Base-by-base conservation (phyloP, 2,888 invertebrate genomes). In the Synergus gifuensis region DNA sequence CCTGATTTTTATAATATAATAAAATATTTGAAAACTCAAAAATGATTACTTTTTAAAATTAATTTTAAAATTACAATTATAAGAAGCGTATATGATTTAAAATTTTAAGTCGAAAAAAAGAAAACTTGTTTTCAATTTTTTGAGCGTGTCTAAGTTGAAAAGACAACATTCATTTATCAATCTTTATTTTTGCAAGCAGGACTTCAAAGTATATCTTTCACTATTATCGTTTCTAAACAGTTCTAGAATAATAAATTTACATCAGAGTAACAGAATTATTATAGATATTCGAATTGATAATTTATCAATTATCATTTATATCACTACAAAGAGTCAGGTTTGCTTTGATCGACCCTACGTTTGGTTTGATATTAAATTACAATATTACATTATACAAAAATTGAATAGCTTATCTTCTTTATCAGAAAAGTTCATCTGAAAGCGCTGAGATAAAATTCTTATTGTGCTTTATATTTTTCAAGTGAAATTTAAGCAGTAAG, bases 401-500 rank as follows among this genome's bases (percentile, higher is more conserved):
- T 69, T 28, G 28, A 67, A n/a, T 54, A 54, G n/a, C 54, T 42
- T 69, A 16, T 49, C 8, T 28, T 16, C 22, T 54, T 22, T 28
- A 60, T 14, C 28, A 36, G 22, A 76, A n/a, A 49, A 49, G 4
- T 14, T 4, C 8, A 49, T 40, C 54, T 54, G 11, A 49, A 54
- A 14, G 14, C n/a, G 12, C 36, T 40, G n/a, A 28, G 9, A 46
- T 49, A 28, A 46, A 46, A 54, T 54, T 8, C 54, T 8, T 9
- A 54, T 14, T 8, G 60, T 22, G 28, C 11, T 18, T n/a, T 4
- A 11, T 60, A 22, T 36, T 54, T 28, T 28, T 76, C 44, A n/a
- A n/a, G 8, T 16, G 14, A 77, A 60, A 77, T 42, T 83, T 86
- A 92, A 84, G 91, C 91, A 64, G 83, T 87, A 44, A 92, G 84